Evolutionary conservation across 1,140 invertebrate genomes (phyloP).

Genomic region (Brachionus rubens): DNA sequence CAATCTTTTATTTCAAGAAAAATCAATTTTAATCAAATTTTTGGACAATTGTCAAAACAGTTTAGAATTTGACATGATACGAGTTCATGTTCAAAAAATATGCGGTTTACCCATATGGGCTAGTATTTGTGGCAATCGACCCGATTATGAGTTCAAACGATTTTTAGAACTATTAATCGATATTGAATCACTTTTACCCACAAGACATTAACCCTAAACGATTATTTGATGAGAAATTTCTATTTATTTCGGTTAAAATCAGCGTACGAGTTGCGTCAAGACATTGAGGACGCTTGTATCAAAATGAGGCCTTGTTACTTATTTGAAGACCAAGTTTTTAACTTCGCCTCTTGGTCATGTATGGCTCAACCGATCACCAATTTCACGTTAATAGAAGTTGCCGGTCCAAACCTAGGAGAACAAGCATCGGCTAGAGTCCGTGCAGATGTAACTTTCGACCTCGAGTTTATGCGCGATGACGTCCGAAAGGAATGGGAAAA

Average conservation of each 20-base stretch:
- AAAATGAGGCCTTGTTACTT: constrained; percentile 85
- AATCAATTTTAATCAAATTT: no score
- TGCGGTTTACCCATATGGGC: constrained; percentile 91
- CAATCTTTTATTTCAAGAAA: no score
- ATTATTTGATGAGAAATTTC: constrained; percentile 95
- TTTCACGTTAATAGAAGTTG: constrained; percentile 85
- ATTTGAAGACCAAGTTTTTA: constrained; percentile 52
- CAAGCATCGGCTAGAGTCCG: constrained; percentile 86
- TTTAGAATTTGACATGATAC: constrained; percentile 85
- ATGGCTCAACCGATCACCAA: constrained; percentile 92
- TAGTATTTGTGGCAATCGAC: constrained; percentile 65
- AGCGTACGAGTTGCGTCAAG: constrained; percentile 96
- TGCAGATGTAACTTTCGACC: constrained; percentile 86
- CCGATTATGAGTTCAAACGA: constrained; percentile 78
- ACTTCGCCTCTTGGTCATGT: constrained; percentile 94
- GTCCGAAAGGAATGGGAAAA: constrained; percentile 94
- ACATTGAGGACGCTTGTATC: constrained; percentile 92
- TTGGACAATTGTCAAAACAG: no score
- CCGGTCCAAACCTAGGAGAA: constrained; percentile 70
- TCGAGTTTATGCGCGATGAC: constrained; percentile 69
- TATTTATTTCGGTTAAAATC: constrained; percentile 95
- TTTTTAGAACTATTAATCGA: constrained; percentile 95
- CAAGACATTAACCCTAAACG: constrained; percentile 90
- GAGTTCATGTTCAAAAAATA: constrained; percentile 83
- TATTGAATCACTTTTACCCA: constrained; percentile 87